A percentile compares a stretch with the other conserved stretches of the same genome.
Conservation (phyloP, 2,113 vertebrate genomes). For the Rynchops niger region DNA sequence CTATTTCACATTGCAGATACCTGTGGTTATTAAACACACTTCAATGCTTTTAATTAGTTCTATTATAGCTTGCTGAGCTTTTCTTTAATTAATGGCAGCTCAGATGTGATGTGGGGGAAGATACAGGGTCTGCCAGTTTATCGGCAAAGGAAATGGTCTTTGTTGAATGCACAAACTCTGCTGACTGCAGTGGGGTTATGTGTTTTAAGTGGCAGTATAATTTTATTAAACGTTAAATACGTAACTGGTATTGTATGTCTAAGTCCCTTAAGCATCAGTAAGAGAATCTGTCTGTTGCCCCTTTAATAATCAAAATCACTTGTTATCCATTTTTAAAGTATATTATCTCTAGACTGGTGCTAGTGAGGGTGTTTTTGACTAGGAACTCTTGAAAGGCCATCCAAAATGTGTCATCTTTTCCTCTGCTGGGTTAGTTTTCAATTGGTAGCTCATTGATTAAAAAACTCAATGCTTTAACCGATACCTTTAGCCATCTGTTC, state of each 20-base stretch:
- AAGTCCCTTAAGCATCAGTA: not conserved
- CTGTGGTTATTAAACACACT: not conserved
- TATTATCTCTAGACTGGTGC: not conserved
- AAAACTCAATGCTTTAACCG: not conserved
- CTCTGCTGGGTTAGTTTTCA: not conserved
- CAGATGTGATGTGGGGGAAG: rapidly evolving
- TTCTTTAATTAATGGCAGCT: not conserved
- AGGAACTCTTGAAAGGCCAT: not conserved
- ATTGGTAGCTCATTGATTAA: not conserved
- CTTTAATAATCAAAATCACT: not conserved
- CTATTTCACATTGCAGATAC: not conserved
- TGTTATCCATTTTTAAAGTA: not conserved
- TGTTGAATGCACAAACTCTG: not conserved
- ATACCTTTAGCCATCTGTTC: not conserved
- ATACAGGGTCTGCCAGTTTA: rapidly evolving
- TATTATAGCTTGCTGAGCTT: not conserved
- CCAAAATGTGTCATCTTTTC: rapidly evolving
- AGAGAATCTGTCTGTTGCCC: not conserved
- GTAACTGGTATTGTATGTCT: not conserved
- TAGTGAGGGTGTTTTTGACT: not conserved
- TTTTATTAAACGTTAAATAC: not conserved
- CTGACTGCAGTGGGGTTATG: not conserved
- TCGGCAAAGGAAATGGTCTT: not conserved
- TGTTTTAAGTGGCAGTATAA: not conserved
- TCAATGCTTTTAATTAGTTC: not conserved